A percentile compares a stretch with the other conserved stretches of the same genome.
These are phyloP conservation scores for Cyrtodaria siliqua DNA, from an alignment of 2,888 invertebrate genomes.

Conservation along the genomic window DNA sequence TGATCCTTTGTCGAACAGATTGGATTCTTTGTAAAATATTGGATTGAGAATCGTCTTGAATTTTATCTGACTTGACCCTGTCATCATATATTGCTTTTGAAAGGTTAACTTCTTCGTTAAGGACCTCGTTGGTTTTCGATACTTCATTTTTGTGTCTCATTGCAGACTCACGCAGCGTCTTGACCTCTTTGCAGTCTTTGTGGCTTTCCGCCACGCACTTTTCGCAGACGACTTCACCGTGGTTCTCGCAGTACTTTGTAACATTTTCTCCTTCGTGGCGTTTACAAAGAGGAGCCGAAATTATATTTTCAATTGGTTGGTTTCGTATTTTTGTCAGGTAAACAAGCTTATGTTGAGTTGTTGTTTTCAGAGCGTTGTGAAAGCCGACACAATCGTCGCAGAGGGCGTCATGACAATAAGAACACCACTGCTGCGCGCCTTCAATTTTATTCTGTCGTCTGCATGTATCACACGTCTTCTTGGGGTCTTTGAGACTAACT, in stretches of 20 bases:
- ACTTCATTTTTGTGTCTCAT: conserved; percentile 34
- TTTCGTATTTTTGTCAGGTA: conserved; percentile 40
- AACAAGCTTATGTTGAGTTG: conserved; percentile 57
- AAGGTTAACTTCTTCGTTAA: conserved; percentile 54
- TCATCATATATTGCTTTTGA: conserved; percentile 58
- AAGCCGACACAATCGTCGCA: conserved; percentile 63
- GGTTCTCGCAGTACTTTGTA: conserved; percentile 62
- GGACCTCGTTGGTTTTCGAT: conserved; percentile 16
- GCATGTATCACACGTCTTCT: conserved; percentile 65
- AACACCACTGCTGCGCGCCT: conserved; percentile 62
- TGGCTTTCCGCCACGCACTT: conserved; percentile 61
- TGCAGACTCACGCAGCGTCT: conserved; percentile 45
- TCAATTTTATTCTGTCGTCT: conserved; percentile 45
- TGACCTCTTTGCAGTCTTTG: conserved; percentile 56
- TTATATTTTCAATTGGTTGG: conserved; percentile 48
- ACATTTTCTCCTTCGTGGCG: conserved; percentile 61
- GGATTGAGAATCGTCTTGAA: conserved; percentile 43
- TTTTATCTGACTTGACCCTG: conserved; percentile 43
- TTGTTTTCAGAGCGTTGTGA: conserved; percentile 67
- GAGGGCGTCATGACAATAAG: conserved; percentile 61
- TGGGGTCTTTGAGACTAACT: conserved; percentile 43
- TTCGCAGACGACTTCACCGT: conserved; percentile 61
- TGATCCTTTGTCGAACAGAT: conserved; percentile 55
- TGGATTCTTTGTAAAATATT: conserved; percentile 53
- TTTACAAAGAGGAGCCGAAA: conserved; percentile 54